Conservation (phyloP, 1,140 invertebrate species). For the Diuraphis noxia region DNA sequence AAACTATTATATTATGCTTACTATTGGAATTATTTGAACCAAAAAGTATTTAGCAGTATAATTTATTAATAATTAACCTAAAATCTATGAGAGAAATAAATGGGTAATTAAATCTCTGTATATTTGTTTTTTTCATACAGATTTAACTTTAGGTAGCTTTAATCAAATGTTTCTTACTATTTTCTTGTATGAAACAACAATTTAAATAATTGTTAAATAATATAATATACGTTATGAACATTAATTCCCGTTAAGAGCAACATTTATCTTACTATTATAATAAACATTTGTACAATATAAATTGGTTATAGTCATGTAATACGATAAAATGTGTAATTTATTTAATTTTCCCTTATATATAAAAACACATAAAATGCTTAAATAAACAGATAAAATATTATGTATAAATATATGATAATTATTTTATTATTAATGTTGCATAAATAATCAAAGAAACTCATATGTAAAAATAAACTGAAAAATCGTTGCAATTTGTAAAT, state of each 20-base stretch:
- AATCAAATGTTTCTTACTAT: not conserved
- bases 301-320: not conserved
- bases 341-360: not conserved
- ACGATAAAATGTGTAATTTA: not conserved
- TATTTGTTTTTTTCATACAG: not conserved
- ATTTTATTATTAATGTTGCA: not conserved
- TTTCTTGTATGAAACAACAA: not conserved
- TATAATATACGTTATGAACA: not conserved
- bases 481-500: not conserved
- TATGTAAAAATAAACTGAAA: not conserved
- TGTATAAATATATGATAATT: not conserved
- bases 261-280: not conserved
- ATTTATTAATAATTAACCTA: not conserved
- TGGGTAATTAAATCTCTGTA: not conserved
- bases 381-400: not conserved
- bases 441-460: too few relatives aligned
- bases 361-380: not conserved
- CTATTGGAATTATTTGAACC: too few relatives aligned
- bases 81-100: not conserved
- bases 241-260: not conserved
- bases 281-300: not conserved
- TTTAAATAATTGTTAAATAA: not conserved
- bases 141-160: not conserved
- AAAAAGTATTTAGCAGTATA: too few relatives aligned
- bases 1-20: too few relatives aligned